Evolutionary conservation across 2,888 invertebrate species (phyloP).

Genomic region (Eristalis tenax): DNA sequence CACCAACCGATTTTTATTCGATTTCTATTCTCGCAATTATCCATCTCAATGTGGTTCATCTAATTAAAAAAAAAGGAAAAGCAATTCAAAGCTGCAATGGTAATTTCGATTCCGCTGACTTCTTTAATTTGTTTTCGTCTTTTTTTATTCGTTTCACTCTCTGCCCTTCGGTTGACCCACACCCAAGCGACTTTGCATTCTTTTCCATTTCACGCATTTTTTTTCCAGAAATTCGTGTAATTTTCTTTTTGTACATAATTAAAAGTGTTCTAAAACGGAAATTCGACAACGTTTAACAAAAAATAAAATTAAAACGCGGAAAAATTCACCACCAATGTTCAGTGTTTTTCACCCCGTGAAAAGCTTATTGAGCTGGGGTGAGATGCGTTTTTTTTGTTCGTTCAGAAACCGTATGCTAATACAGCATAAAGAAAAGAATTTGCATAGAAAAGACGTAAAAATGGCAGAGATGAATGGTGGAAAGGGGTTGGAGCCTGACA

Average conservation of each 20-base stretch:
- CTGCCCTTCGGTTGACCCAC: slow-evolving; percentile 14
- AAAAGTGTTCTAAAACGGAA: slow-evolving; percentile 71
- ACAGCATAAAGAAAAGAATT: slow-evolving; percentile 69
- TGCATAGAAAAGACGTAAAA: slow-evolving; percentile 72
- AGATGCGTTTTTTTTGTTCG: slow-evolving; percentile 14
- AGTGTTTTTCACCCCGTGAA: slow-evolving; percentile 2
- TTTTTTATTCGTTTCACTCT: background rate
- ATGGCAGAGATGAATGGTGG: slow-evolving; percentile 69
- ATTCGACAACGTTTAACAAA: slow-evolving; percentile 72
- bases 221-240: slow-evolving; percentile 67
- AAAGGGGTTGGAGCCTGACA: slow-evolving; percentile 46
- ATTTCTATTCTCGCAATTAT: slow-evolving; percentile 43
- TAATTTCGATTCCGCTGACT: slow-evolving; percentile 60
- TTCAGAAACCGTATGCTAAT: slow-evolving; percentile 68
- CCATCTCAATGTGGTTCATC: slow-evolving; percentile 13
- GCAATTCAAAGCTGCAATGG: slow-evolving; percentile 26
- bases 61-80: slow-evolving; percentile 37
- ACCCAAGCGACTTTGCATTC: slow-evolving; percentile 31
- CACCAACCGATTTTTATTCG: slow-evolving; percentile 9
- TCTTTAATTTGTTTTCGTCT: slow-evolving; percentile 59
- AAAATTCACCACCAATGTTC: slow-evolving; percentile 63
- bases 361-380: slow-evolving; percentile 26
- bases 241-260: slow-evolving; percentile 71
- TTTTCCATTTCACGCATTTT: slow-evolving; percentile 67
- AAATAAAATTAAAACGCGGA: slow-evolving; percentile 72